phyloP scores from a whole-genome alignment of 2,113 vertebrate species.

The Myotis davidii region DNA sequence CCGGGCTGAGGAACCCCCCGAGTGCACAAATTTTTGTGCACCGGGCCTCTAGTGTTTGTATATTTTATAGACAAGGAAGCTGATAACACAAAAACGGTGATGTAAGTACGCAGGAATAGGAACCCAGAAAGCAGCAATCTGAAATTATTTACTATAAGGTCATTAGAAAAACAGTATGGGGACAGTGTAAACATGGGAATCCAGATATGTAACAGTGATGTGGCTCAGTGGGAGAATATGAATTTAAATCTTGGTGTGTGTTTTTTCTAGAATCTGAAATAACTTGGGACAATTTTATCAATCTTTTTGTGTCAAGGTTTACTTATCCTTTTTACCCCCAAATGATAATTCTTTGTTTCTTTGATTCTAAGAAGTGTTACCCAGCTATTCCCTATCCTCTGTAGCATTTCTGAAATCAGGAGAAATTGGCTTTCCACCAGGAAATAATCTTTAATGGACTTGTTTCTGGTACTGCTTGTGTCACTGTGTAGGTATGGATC shows the following conservation, averaged over 20 bases:
- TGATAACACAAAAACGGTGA: not conserved
- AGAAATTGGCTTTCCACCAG: not conserved
- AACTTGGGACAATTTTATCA: not conserved
- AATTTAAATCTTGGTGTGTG: not conserved
- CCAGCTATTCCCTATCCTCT: not conserved
- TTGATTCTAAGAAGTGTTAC: conserved; percentile 18
- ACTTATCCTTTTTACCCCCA: not conserved
- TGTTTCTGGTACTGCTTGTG: not conserved
- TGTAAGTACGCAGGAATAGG: not conserved
- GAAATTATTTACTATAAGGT: not conserved
- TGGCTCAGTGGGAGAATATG: not conserved
- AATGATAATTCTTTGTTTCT: not conserved
- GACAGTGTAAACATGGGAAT: not conserved
- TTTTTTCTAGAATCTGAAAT: not conserved
- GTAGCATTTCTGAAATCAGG: not conserved
- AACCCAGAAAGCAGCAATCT: not conserved
- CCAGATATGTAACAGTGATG: not conserved
- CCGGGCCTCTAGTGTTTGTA: not conserved
- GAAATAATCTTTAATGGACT: not conserved
- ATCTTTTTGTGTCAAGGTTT: not conserved
- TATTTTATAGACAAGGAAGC: not conserved
- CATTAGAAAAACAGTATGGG: not conserved
- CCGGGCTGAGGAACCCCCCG: too few relatives aligned
- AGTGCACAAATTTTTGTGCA: too few relatives aligned
- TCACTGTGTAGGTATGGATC: not conserved